Conservation (phyloP, 37 sponge, comb jelly and placozoan genomes). For the Mnemiopsis leidyi region DNA sequence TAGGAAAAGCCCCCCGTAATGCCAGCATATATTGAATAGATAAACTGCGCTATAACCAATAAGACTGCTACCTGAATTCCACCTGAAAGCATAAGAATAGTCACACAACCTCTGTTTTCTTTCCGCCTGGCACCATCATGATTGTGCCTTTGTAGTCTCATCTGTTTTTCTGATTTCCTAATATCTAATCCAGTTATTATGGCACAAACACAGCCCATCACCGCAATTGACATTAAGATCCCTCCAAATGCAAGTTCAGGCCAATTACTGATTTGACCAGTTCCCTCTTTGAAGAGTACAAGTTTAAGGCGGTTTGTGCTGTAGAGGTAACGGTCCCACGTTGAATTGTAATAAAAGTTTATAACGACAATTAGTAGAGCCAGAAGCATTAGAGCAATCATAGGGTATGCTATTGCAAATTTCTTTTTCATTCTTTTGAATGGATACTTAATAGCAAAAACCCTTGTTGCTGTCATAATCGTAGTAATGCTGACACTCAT, state of each 20-base stretch:
- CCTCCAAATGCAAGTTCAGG: constrained; percentile 18
- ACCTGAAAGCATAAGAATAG: background rate
- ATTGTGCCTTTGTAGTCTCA: background rate
- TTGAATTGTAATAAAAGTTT: background rate
- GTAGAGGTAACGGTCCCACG: background rate
- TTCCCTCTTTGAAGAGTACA: constrained; percentile 5
- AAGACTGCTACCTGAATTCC: constrained; percentile 9
- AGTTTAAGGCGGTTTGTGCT: constrained; percentile 44
- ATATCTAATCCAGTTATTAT: background rate
- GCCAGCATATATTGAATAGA: constrained; percentile 5
- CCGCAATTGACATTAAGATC: background rate
- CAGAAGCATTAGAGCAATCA: background rate
- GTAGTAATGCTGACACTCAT: constrained; percentile 21
- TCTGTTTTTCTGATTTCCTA: background rate
- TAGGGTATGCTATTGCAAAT: background rate
- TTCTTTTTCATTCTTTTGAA: background rate
- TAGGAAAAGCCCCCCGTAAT: background rate
- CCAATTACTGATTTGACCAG: background rate
- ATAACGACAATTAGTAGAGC: background rate
- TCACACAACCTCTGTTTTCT: background rate
- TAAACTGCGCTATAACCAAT: background rate
- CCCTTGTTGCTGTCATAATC: constrained; percentile 9
- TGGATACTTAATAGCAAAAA: constrained; percentile 2
- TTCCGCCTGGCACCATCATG: background rate
- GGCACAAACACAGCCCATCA: background rate